Evolutionary conservation across 2,888 invertebrate species (phyloP).

Genomic region (Antheraea yamamai): DNA sequence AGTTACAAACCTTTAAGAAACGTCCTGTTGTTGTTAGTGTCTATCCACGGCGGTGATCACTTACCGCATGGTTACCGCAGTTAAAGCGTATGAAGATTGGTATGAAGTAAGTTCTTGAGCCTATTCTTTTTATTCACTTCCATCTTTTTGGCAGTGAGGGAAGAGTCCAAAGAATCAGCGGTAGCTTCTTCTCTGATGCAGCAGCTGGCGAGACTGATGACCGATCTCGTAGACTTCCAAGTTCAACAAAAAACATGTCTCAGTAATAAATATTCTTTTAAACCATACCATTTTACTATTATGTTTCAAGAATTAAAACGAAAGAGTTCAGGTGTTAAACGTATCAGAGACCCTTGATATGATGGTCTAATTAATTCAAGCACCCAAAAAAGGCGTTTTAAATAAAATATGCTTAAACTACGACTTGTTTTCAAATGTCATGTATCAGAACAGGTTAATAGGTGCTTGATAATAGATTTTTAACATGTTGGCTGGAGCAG

Average conservation of each 20-base stretch:
- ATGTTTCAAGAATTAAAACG: neutral
- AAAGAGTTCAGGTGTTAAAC: neutral
- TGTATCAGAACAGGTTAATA: no score
- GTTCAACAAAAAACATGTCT: slow-evolving; percentile 67
- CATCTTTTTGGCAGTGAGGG: slow-evolving; percentile 34
- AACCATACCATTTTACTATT: neutral
- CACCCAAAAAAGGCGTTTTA: no score
- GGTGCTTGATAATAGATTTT: no score
- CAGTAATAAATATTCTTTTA: slow-evolving; percentile 41
- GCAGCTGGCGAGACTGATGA: slow-evolving; percentile 61
- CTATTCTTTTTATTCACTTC: neutral
- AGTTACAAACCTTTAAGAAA: no score
- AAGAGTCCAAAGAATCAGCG: slow-evolving; percentile 41
- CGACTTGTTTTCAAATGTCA: no score
- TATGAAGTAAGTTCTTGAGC: neutral
- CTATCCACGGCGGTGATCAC: no score
- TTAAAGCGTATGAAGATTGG: neutral
- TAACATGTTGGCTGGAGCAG: no score
- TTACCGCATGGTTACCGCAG: no score
- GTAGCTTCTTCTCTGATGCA: slow-evolving; percentile 60
- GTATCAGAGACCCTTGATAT: no score
- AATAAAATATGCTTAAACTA: no score
- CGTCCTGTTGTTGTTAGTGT: no score
- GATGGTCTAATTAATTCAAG: no score
- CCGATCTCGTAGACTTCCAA: slow-evolving; percentile 65